These are phyloP conservation scores for Carlito syrichta DNA, from an alignment of 2,113 vertebrate genomes.

Conservation along the genomic window DNA sequence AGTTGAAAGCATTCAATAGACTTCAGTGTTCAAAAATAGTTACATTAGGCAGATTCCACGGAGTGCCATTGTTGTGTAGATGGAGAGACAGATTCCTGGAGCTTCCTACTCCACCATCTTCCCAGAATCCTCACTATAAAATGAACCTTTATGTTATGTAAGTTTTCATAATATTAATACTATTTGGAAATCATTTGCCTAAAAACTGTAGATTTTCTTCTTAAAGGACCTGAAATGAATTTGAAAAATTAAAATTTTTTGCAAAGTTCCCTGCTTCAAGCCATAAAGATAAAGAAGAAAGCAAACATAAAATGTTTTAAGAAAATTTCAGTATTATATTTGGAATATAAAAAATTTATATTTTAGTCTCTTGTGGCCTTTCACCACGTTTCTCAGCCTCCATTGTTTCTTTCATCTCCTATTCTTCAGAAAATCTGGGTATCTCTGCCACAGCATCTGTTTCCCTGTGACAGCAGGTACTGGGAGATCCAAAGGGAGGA, in stretches of 20 bases:
- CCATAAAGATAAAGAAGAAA: background rate
- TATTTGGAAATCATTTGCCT: background rate
- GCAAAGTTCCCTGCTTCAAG: slow-evolving; percentile 8
- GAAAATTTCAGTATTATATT: background rate
- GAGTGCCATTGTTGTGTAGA: background rate
- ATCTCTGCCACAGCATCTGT: too few relatives aligned
- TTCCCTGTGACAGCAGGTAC: too few relatives aligned
- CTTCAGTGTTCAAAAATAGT: background rate
- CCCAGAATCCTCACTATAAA: background rate
- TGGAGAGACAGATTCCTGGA: background rate
- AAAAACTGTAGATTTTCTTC: background rate
- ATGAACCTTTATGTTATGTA: background rate
- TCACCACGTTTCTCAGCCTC: too few relatives aligned
- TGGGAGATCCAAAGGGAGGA: too few relatives aligned
- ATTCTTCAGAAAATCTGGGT: too few relatives aligned
- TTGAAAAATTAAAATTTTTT: background rate
- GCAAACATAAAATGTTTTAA: background rate
- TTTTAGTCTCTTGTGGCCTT: too few relatives aligned
- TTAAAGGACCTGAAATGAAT: background rate
- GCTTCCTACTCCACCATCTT: background rate
- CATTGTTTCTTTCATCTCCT: too few relatives aligned
- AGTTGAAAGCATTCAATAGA: background rate
- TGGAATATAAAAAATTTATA: background rate
- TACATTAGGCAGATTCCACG: background rate
- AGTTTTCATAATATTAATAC: background rate